Conservation (phyloP, 2,113 vertebrate genomes). For the Ochotona curzoniae region DNA sequence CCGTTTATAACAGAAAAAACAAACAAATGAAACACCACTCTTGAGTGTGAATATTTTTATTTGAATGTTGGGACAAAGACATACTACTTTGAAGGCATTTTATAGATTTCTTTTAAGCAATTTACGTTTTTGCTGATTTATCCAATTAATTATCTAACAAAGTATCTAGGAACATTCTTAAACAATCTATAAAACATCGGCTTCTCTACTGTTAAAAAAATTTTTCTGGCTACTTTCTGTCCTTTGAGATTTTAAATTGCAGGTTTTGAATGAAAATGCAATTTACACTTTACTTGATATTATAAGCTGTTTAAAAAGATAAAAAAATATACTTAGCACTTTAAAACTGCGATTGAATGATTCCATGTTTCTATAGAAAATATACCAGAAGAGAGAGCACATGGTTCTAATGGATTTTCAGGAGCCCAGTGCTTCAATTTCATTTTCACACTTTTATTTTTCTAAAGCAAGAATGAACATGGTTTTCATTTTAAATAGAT, state of each 20-base stretch:
- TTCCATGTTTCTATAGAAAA: background rate
- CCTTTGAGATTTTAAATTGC: background rate
- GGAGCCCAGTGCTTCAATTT: background rate
- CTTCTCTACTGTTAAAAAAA: background rate
- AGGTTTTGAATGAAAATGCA: constrained; percentile 24
- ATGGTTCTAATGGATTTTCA: background rate
- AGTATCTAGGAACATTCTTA: background rate
- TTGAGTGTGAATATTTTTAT: background rate
- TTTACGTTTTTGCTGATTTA: background rate
- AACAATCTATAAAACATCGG: background rate
- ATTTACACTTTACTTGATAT: background rate
- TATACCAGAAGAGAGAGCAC: background rate
- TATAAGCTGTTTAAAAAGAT: background rate
- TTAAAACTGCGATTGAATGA: constrained; percentile 11
- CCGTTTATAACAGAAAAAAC: background rate
- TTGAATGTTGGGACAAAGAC: background rate
- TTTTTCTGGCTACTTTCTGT: background rate
- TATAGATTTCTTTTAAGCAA: background rate
- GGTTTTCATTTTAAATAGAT: constrained; percentile 51
- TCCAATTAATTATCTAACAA: background rate
- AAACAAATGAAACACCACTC: background rate
- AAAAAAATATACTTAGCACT: background rate
- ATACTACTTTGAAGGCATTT: background rate
- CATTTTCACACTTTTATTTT: constrained; percentile 35
- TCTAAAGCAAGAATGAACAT: constrained; percentile 53